Evolutionary conservation across 2,797 vertebrate genomes (phyloP), one percentile per base, ranked within the genome.

Genomic region (Psittacula echo): DNA sequence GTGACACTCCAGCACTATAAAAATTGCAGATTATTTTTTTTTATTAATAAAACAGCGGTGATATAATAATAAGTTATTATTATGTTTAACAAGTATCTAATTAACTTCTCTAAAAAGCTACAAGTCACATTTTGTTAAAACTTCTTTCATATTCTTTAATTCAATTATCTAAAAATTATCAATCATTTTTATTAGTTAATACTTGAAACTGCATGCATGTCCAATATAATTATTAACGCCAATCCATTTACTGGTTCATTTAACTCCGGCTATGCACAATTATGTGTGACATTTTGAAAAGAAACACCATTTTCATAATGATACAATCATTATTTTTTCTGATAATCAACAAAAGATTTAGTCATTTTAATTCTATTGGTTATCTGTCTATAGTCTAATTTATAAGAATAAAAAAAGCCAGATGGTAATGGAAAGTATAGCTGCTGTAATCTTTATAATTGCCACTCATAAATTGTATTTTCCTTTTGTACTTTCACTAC

Each of bases 121-220:
- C 96, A 97, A 97, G 96, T 96, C 96, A 93, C 60, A 60, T 97
- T 97, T 97, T 98, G 85, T 96, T 98, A 96, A 96, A 97, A 96
- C 70, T 98, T 96, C 81, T 97, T 97, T 98, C 87, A 93, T 94
- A 96, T 92, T 97, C 97, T 97, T 97, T 96, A 96, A 97, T 96
- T 94, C 78, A 98, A 98, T 98, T 98, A 98, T 97, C 96, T 98
- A 95, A 98, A 98, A 98, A 96, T 96, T 97, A 97, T 98, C 97
- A 97, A 97, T 98, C 97, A 97, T 97, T 97, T 97, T 97, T 98
- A 98, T 97, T 98, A 97, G 97, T 97, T 97, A 97, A 97, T 97
- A 97, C 90, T 98, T 97, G 96, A 96, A 97, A 97, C 86, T 92
- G 76, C 93, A 89, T 95, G 96, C 92, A 80, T 97, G 97, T 97